Evolutionary conservation across 92 coral and sea anemone species (phyloP).

Genomic region (Porites divaricata): DNA sequence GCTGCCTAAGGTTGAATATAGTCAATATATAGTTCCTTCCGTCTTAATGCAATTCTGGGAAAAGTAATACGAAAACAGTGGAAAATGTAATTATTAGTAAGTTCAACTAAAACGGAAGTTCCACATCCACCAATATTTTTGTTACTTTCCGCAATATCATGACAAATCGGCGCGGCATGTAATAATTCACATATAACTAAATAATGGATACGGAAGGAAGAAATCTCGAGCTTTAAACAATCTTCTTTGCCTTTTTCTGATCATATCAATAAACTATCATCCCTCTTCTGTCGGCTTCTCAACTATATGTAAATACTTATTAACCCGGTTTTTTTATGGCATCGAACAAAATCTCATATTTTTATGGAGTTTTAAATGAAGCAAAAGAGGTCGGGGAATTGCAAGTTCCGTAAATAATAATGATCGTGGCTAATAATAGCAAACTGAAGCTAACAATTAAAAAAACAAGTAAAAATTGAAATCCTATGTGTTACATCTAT

Average conservation of each 20-base stretch:
- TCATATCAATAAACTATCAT: background rate
- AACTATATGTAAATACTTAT: background rate
- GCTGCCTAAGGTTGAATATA: no score
- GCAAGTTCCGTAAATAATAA: no score
- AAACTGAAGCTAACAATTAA: background rate
- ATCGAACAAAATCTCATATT: background rate
- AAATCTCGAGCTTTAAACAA: background rate
- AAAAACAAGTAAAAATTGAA: background rate
- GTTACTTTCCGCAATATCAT: background rate
- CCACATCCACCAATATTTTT: background rate
- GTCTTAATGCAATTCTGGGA: background rate
- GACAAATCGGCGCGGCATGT: background rate
- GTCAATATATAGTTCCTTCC: background rate
- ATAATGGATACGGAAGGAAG: background rate
- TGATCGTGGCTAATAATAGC: background rate
- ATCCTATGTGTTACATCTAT: background rate
- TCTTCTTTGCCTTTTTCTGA: background rate
- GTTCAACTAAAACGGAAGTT: background rate
- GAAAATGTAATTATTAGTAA: background rate
- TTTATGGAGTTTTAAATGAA: background rate
- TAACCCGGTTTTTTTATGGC: background rate
- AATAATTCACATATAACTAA: background rate
- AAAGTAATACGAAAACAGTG: no score
- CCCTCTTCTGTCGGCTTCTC: background rate
- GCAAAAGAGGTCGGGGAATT: background rate